Base-by-base conservation (phyloP, 2,888 invertebrate species). In the Thymelicus sylvestris region DNA sequence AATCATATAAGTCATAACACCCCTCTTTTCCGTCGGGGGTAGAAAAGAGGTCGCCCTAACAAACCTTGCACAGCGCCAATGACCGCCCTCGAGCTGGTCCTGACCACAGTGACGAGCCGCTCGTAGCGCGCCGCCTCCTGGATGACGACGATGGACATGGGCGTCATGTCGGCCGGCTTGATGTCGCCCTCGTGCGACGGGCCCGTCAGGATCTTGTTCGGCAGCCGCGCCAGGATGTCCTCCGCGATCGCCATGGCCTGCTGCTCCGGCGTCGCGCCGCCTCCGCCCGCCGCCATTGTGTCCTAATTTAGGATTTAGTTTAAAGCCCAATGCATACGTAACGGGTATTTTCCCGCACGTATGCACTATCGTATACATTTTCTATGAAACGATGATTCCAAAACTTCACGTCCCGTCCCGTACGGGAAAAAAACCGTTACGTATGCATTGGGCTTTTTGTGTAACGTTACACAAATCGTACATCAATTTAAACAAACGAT, bases 141-240 rank as follows among this genome's bases (percentile, higher is more conserved):
- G 5, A 98, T 97, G 67, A 98, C 94, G 0, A 98, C 98, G 0
- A 98, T 98, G 81, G 98, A 98, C 98, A 98, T 98, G 79, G 98
- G 98, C 10, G 94, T 98, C 97, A 86, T 96, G 89, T 90, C 98
- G 95, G 77, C 94, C 85, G 71, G 97, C 96, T 70, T 98, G 96
- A 94, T 96, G 96, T 89, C 96, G 94, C 85, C 95, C 87, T 83
- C 96, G 91, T 67, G 97, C 92, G 76, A 93, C 82, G 83, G 96
- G 91, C 78, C 97, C 83, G 92, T 96, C 94, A 92, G 95, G 96
- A 89, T 90, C 75, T 96, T 94, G 39, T 87, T 84, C 0, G 98
- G 98, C 39, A 98, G 90, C 81, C 97, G 97, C 7, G 93, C 87
- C 10, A 98, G 88, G 74, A 98, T 96, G 80, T 98, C 98, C 48